These are phyloP conservation scores for Centropyge bicolor DNA, from an alignment of 2,797 vertebrate species.

Conservation along the genomic window DNA sequence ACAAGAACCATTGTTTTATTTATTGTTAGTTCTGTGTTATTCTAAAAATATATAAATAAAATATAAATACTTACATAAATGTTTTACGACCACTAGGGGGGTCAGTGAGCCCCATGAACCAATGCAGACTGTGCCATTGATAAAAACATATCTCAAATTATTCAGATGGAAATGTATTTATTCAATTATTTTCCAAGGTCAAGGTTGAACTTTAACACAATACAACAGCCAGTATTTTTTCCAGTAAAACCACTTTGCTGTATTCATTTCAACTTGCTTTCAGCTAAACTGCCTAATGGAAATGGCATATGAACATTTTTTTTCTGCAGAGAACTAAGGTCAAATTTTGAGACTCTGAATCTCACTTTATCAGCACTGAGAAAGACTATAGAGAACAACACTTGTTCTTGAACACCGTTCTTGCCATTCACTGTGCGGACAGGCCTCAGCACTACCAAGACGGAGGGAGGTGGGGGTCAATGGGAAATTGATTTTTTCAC, in stretches of 20 bases:
- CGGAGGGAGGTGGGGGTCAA: slow-evolving; percentile 57
- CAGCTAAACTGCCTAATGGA: not conserved
- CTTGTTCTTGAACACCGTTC: slow-evolving; percentile 2
- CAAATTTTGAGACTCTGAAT: not conserved
- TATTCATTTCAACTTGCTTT: not conserved
- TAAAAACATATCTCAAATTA: too few species aligned
- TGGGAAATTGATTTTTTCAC: slow-evolving; percentile 72
- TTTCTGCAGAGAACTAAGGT: not conserved
- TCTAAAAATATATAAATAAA: too few species aligned
- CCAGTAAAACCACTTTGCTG: not conserved
- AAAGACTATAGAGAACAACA: slow-evolving; percentile 7
- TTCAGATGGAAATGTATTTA: too few species aligned
- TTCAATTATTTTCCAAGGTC: too few species aligned
- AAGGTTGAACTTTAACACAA: too few species aligned
- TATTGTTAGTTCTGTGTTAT: too few species aligned
- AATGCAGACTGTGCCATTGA: too few species aligned
- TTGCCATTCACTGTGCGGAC: slow-evolving; percentile 26
- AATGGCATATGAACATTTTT: not conserved
- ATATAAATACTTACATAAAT: too few species aligned
- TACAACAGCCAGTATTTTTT: not conserved
- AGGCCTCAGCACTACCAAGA: slow-evolving; percentile 31
- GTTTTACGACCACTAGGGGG: too few species aligned
- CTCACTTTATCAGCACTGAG: not conserved
- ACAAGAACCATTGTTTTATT: too few species aligned
- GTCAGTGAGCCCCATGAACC: too few species aligned